These are phyloP conservation scores for Buceros bicornis DNA, from an alignment of 2,797 vertebrate species.

Conservation along the genomic window DNA sequence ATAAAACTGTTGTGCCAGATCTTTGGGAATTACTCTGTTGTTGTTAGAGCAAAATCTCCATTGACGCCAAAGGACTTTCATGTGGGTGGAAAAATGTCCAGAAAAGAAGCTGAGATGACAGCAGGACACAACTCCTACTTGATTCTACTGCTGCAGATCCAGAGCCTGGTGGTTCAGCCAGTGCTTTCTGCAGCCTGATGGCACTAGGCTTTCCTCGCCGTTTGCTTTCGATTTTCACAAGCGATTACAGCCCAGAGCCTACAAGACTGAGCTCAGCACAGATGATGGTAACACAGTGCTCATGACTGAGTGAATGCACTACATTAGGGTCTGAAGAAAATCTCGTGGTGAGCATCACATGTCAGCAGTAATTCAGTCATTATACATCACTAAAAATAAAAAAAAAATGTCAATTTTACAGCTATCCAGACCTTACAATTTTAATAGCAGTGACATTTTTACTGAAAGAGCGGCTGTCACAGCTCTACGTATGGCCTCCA, in stretches of 20 bases:
- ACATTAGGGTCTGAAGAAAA: background rate
- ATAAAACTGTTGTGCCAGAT: background rate
- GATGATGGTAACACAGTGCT: background rate
- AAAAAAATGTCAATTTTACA: background rate
- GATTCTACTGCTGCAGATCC: fast-evolving
- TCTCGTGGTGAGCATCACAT: fast-evolving
- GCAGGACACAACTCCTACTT: background rate
- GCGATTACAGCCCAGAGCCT: background rate
- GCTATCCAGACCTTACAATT: background rate
- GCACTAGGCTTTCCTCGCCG: background rate
- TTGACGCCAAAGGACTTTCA: background rate
- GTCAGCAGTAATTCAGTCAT: background rate
- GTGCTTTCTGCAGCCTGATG: background rate
- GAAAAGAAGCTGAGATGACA: background rate
- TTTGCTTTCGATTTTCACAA: background rate
- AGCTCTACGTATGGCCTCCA: background rate
- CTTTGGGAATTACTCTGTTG: background rate
- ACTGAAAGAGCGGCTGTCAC: background rate
- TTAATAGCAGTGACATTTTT: background rate
- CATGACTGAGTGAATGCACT: background rate
- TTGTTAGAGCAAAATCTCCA: conserved; percentile 2
- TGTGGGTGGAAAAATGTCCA: background rate
- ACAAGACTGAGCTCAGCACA: background rate
- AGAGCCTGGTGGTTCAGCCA: background rate
- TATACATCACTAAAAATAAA: background rate